phyloP scores from a whole-genome alignment of 2,888 invertebrate species.

The Quadroppia sp. region DNA sequence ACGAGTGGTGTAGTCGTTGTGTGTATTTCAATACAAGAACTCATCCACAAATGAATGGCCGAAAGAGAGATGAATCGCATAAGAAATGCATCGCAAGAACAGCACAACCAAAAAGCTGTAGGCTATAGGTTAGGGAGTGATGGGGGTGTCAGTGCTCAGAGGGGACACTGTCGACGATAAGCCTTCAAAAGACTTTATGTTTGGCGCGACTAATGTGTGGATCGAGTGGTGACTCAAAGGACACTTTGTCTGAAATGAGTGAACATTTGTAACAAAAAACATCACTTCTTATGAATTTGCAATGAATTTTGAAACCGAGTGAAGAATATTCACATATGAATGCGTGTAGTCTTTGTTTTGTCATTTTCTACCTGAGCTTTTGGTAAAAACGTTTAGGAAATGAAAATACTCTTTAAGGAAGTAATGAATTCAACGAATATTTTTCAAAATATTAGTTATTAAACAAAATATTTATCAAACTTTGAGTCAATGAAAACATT shows the following conservation, averaged over 20 bases:
- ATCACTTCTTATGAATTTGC: slow-evolving; percentile 7
- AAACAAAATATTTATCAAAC: too few relatives aligned
- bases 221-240: slow-evolving; percentile 11
- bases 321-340: too few relatives aligned
- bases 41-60: slow-evolving; percentile 5
- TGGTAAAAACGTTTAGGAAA: too few relatives aligned
- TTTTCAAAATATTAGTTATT: too few relatives aligned
- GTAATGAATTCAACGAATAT: too few relatives aligned
- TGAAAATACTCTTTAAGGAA: too few relatives aligned
- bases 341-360: too few relatives aligned
- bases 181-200: slow-evolving; percentile 17
- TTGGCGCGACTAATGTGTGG: background rate
- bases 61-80: background rate
- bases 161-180: background rate
- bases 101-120: too few relatives aligned
- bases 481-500: too few relatives aligned
- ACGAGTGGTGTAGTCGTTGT: background rate
- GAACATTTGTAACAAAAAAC: slow-evolving; percentile 1
- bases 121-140: background rate
- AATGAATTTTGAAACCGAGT: background rate
- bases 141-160: background rate
- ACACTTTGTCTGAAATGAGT: slow-evolving; percentile 18
- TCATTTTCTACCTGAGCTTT: too few relatives aligned
- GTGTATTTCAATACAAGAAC: slow-evolving; percentile 18
- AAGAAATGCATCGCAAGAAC: background rate